Percentiles rank a stretch among this genome's conserved stretches.
These are phyloP conservation scores for Sterrhoptilus dennistouni DNA, from an alignment of 2,113 vertebrate species.

Conservation along the genomic window DNA sequence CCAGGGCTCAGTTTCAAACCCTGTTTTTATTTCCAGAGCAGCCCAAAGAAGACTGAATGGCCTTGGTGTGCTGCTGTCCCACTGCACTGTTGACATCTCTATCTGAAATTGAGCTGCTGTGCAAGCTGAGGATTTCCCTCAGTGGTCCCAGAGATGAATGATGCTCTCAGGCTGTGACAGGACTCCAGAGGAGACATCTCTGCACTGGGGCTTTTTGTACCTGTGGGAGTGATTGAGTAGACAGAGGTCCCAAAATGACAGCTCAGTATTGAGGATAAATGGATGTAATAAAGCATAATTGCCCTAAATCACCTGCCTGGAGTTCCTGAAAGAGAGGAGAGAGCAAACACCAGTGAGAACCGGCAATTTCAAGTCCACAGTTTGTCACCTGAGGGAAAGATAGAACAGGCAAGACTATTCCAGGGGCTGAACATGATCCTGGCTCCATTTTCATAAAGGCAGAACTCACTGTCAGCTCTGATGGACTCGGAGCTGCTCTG, in stretches of 20 bases:
- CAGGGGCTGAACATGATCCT: not conserved
- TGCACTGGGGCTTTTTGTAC: not conserved
- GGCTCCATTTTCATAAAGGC: not conserved
- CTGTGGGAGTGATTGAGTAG: not conserved
- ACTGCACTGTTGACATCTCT: not conserved
- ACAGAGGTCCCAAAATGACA: not conserved
- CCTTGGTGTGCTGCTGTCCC: not conserved
- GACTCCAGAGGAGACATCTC: not conserved
- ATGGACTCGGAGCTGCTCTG: not conserved
- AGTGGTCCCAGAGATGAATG: not conserved
- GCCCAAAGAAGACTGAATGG: not conserved
- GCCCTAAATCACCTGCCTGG: slow-evolving; percentile 7
- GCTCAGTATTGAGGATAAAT: not conserved
- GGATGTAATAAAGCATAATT: not conserved
- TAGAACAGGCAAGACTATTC: not conserved
- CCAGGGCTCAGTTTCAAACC: not conserved
- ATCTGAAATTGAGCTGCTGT: not conserved
- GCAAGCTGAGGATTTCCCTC: not conserved
- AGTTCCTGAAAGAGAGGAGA: not conserved
- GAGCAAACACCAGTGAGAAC: not conserved
- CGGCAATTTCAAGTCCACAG: not conserved
- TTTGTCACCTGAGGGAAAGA: not conserved
- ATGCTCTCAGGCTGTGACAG: not conserved
- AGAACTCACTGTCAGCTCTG: not conserved
- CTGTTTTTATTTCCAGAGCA: not conserved